These are phyloP conservation scores for Falco cherrug DNA, from an alignment of 2,797 vertebrate genomes.

Conservation along the genomic window DNA sequence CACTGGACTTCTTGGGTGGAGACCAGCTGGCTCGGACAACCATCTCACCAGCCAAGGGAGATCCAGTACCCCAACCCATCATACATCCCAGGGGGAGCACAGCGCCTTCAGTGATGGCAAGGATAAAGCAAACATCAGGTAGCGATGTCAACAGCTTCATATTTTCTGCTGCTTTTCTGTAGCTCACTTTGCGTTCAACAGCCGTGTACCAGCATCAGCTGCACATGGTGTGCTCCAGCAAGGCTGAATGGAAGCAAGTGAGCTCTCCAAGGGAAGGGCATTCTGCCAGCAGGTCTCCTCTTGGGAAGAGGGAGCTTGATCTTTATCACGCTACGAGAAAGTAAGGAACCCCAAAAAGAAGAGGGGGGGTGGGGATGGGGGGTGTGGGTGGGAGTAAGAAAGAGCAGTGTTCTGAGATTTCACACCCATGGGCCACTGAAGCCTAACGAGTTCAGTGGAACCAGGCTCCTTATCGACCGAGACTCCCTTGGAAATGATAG, in stretches of 20 bases:
- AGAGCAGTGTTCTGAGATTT: background rate
- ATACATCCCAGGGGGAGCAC: background rate
- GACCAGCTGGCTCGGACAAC: background rate
- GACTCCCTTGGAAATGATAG: background rate
- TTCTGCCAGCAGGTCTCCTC: background rate
- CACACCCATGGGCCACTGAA: background rate
- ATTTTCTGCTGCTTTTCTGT: background rate
- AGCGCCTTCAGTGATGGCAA: background rate
- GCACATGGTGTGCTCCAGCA: background rate
- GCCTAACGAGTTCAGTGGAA: background rate
- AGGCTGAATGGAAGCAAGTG: background rate
- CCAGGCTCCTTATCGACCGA: background rate
- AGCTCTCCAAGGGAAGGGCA: background rate
- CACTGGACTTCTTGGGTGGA: background rate
- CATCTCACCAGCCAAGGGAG: background rate
- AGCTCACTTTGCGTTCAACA: background rate
- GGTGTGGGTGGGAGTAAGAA: background rate
- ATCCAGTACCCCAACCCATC: background rate
- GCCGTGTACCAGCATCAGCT: background rate
- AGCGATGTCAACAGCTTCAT: background rate
- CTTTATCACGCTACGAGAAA: background rate
- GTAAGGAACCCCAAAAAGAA: background rate
- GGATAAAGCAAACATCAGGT: background rate
- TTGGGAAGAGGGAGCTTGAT: background rate
- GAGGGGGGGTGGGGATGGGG: too few species aligned